Base-by-base conservation (phyloP, 2,888 invertebrate species). In the Noctua janthe region DNA sequence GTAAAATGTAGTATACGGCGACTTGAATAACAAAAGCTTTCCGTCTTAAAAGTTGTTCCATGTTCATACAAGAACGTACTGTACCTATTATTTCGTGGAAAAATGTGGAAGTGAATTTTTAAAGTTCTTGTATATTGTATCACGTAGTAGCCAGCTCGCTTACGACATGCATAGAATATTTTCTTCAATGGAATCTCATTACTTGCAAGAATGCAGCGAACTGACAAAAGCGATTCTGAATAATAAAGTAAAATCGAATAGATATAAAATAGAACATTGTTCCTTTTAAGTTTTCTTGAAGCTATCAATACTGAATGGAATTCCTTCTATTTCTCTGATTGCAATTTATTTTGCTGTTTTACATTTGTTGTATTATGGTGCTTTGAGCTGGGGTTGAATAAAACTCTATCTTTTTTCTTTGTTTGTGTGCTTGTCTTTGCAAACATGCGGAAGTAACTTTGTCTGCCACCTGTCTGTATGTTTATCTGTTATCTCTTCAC, bases 161-260 rank as follows among this genome's bases (percentile, higher is more conserved):
- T 43, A 23, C 51, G 47, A 69, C 51, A 71, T 80, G 74, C 56
- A 54, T 71, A 39, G 47, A 71, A 80, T 82, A 74, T 80, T 80
- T 71, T 80, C 81, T 85, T 71, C 82, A 71, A 80, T 64, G 23
- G 39, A 85, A 85, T 80, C 80, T 85, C 72, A 82, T 80, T 85
- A 82, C 43, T 81, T 39, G 51, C 51, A 62, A 82, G 69, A 81
- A 73, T 85, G 64, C 85, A 82, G 56, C 13, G 51, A 71, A 80
- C 64, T 85, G 64, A 71, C 56, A 80, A 73, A 80, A 74, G 85
- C 73, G 29, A 51, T 74, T 23, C 70, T 85, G 80, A 80, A 82
- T 80, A 84, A 80, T 82, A 43, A 51, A 80, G 29, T 80, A 15
- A 51, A 73, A 66, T 85, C 64, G 69, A 85, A 80, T 54, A 29